A percentile compares a stretch with the other conserved stretches of the same genome.
phyloP scores from a whole-genome alignment of 2,797 vertebrate species.

The Melanotaenia pygmaea region DNA sequence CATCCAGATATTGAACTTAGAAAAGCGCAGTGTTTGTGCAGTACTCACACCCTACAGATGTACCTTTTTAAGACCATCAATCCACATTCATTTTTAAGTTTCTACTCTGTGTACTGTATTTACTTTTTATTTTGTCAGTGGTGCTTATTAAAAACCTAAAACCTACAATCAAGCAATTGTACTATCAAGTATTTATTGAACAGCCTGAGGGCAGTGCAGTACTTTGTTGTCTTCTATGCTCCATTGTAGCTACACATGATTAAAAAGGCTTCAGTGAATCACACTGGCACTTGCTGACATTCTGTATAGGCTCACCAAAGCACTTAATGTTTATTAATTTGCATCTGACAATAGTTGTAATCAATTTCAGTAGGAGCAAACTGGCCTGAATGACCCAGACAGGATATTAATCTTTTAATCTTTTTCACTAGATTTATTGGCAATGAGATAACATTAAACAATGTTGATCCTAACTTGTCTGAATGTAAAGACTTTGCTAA shows the following conservation, averaged over 20 bases:
- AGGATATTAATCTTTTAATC: too few relatives aligned
- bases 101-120: too few relatives aligned
- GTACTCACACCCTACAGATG: too few relatives aligned
- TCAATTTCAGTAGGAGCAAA: too few relatives aligned
- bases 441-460: neutral
- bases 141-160: neutral
- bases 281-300: neutral
- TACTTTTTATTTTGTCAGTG: too few relatives aligned
- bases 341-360: too few relatives aligned
- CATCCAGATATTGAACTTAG: too few relatives aligned
- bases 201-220: neutral
- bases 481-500: neutral
- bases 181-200: conserved; percentile 1
- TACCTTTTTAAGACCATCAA: too few relatives aligned
- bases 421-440: neutral
- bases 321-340: neutral
- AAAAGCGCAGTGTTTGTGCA: too few relatives aligned
- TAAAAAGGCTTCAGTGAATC: neutral
- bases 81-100: too few relatives aligned
- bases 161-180: neutral
- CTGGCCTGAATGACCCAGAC: too few relatives aligned
- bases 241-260: too few relatives aligned
- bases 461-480: neutral
- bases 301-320: neutral
- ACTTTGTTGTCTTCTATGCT: neutral